Conservation (phyloP, 2,797 vertebrate genomes). For the Phyllotis vaccarum region DNA sequence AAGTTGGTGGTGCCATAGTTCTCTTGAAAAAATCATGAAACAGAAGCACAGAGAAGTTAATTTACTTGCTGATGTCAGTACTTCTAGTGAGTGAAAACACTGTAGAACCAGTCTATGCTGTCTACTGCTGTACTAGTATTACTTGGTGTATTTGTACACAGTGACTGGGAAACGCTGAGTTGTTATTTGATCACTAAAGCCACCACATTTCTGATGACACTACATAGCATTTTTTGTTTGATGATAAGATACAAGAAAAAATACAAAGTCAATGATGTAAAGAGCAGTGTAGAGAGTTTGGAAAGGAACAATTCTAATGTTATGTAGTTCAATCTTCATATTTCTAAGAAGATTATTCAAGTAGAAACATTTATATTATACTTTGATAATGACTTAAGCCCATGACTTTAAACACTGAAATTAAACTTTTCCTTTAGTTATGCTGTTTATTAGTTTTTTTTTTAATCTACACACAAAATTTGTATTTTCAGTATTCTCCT, state of each 20-base stretch:
- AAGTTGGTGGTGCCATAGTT: too few relatives aligned
- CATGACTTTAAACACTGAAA: neutral
- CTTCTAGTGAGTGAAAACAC: neutral
- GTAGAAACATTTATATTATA: neutral
- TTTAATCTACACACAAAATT: neutral
- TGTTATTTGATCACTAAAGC: neutral
- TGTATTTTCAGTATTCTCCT: neutral
- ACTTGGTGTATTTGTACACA: too few relatives aligned
- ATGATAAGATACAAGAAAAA: neutral
- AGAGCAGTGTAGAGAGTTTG: neutral
- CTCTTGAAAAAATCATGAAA: neutral
- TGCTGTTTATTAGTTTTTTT: neutral
- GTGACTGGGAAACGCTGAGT: neutral
- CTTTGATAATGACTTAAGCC: neutral
- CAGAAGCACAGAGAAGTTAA: neutral
- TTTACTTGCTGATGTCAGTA: neutral
- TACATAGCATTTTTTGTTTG: neutral
- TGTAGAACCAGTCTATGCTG: neutral
- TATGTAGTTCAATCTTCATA: neutral
- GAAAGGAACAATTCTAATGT: neutral
- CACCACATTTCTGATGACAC: neutral
- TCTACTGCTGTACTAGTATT: neutral
- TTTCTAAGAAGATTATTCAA: neutral
- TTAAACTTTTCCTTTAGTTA: neutral
- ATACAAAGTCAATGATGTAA: neutral